These are phyloP conservation scores for Drosophila tanythrix DNA, from an alignment of 2,888 invertebrate genomes.

Conservation along the genomic window DNA sequence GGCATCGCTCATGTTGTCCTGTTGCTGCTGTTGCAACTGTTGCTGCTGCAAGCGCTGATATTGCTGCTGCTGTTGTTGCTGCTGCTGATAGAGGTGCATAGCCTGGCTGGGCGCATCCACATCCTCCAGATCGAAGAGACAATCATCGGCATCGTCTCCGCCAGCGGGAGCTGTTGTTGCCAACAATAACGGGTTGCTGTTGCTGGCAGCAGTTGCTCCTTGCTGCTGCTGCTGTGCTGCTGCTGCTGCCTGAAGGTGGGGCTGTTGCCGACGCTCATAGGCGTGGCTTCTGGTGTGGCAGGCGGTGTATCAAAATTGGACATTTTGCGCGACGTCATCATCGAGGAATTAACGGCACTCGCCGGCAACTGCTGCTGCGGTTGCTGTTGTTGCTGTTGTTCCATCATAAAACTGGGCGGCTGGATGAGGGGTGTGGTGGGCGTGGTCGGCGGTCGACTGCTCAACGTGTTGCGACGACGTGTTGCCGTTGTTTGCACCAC, in stretches of 20 bases:
- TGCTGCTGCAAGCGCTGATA: slow-evolving; percentile 48
- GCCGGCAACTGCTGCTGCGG: slow-evolving; percentile 44
- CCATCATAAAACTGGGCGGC: slow-evolving; percentile 53
- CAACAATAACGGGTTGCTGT: slow-evolving; percentile 8
- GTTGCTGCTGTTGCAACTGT: slow-evolving; percentile 42
- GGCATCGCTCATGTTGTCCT: slow-evolving; percentile 86
- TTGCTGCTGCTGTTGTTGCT: slow-evolving; percentile 44
- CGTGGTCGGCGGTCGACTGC: slow-evolving; percentile 77
- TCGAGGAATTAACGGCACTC: slow-evolving; percentile 39
- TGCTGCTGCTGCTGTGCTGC: slow-evolving; percentile 45
- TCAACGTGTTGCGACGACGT: slow-evolving; percentile 78
- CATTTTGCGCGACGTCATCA: slow-evolving; percentile 75
- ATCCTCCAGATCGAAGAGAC: slow-evolving; percentile 92
- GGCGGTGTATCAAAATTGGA: slow-evolving; percentile 85
- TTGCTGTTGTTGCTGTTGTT: slow-evolving; percentile 23
- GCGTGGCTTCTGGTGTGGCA: slow-evolving; percentile 84
- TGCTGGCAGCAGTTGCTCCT: slow-evolving; percentile 14
- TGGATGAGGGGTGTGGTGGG: slow-evolving; percentile 72
- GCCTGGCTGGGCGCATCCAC: slow-evolving; percentile 64
- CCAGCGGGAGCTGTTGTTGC: slow-evolving; percentile 35
- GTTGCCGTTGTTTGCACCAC: slow-evolving; percentile 45
- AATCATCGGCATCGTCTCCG: slow-evolving; percentile 87
- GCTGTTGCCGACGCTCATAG: slow-evolving; percentile 85
- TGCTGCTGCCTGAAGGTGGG: slow-evolving; percentile 84
- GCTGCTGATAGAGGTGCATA: slow-evolving; percentile 38